Conservation (phyloP, 2,113 vertebrate genomes). For the Brachyhypopomus occidentalis region DNA sequence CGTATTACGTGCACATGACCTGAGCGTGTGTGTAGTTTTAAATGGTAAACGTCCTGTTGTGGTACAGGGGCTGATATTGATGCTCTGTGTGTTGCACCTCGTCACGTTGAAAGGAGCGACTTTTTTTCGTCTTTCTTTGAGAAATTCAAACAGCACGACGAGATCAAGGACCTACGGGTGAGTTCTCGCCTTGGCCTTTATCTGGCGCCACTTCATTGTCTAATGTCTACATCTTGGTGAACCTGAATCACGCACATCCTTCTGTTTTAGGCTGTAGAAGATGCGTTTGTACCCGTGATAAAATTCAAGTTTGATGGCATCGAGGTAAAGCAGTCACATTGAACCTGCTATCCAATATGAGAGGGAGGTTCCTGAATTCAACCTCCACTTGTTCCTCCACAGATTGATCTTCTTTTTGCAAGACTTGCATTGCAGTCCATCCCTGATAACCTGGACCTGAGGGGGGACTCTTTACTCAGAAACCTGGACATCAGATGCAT, state of each 20-base stretch:
- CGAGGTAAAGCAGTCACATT: slow-evolving; percentile 79
- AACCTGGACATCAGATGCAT: slow-evolving; percentile 96
- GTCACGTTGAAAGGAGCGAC: slow-evolving; percentile 91
- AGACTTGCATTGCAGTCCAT: slow-evolving; percentile 86
- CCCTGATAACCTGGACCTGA: slow-evolving; percentile 92
- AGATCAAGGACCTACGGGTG: slow-evolving; percentile 92
- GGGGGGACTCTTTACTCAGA: slow-evolving; percentile 87
- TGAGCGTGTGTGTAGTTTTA: neutral
- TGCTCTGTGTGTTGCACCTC: slow-evolving; percentile 93
- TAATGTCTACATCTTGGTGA: neutral
- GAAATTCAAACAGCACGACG: slow-evolving; percentile 88
- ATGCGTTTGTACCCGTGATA: slow-evolving; percentile 97
- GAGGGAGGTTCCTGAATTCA: neutral
- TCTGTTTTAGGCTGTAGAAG: slow-evolving; percentile 88
- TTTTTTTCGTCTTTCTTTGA: slow-evolving; percentile 98
- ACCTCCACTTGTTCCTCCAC: neutral
- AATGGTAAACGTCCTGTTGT: slow-evolving; percentile 21
- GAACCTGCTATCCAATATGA: neutral
- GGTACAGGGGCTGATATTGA: slow-evolving; percentile 94
- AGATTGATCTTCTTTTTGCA: slow-evolving; percentile 98
- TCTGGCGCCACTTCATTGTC: too few species aligned
- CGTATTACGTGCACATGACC: neutral
- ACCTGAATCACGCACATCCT: slow-evolving; percentile 6
- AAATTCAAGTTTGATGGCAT: slow-evolving; percentile 97
- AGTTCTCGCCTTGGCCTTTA: slow-evolving; percentile 52